Conservation (phyloP, 2,113 vertebrate species). For the Fulmarus glacialis region DNA sequence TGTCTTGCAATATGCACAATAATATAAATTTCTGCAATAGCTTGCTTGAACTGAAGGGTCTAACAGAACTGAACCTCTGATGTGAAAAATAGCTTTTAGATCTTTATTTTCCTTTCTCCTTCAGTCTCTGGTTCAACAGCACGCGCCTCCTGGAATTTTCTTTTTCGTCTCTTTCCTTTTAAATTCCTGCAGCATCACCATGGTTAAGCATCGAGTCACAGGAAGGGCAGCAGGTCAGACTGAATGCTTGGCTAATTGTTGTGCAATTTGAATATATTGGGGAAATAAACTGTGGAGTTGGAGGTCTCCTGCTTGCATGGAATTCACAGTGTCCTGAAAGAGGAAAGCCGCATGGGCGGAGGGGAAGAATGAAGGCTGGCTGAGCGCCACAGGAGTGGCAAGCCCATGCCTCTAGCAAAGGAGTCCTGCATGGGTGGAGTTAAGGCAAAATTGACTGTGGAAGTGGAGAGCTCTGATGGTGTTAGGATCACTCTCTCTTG, state of each 20-base stretch:
- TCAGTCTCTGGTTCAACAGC: not conserved
- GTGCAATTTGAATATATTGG: not conserved
- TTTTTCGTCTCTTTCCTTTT: not conserved
- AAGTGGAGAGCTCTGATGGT: fast-evolving
- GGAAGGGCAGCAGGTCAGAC: not conserved
- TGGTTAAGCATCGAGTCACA: not conserved
- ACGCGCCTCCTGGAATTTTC: not conserved
- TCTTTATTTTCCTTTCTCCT: not conserved
- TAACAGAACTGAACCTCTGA: not conserved
- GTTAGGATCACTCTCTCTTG: not conserved
- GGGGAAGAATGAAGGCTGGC: not conserved
- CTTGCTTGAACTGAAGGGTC: not conserved
- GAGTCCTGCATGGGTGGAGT: not conserved
- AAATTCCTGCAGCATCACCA: not conserved
- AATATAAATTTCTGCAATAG: not conserved
- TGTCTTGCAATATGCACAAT: not conserved
- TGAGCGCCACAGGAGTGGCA: fast-evolving
- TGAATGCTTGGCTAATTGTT: not conserved
- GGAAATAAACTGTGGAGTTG: not conserved
- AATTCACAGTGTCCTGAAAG: not conserved
- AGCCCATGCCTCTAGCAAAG: not conserved
- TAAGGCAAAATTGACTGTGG: not conserved
- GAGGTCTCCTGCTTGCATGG: not conserved
- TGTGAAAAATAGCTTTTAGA: not conserved
- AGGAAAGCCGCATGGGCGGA: not conserved